phyloP scores from a whole-genome alignment of 2,888 invertebrate species.

The Scrobipalpa costella region DNA sequence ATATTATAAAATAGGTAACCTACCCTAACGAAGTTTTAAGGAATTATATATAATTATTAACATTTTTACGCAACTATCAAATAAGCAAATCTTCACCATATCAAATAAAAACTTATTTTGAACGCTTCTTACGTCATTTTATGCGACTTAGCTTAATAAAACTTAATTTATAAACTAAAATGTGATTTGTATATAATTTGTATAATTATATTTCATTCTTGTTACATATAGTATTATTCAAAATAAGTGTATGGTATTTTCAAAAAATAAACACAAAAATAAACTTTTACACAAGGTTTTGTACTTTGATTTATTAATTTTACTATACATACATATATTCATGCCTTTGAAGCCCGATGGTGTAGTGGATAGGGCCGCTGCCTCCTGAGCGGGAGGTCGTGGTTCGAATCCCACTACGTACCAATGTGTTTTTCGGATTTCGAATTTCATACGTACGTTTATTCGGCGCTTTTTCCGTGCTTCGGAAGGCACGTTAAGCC shows the following conservation, averaged over 20 bases:
- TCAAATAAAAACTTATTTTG: background rate
- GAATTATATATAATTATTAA: background rate
- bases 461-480: too few species aligned
- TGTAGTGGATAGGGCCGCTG: too few species aligned
- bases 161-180: slow-evolving; percentile 17
- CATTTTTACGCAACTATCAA: background rate
- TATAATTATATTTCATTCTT: slow-evolving; percentile 32
- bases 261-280: slow-evolving; percentile 46
- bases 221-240: slow-evolving; percentile 25
- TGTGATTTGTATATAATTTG: slow-evolving; percentile 44
- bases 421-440: background rate
- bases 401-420: too few species aligned
- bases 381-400: too few species aligned
- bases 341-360: too few species aligned
- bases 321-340: too few species aligned
- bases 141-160: slow-evolving; percentile 22
- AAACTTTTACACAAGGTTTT: slow-evolving; percentile 49
- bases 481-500: too few species aligned
- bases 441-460: background rate
- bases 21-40: too few species aligned
- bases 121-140: background rate
- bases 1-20: too few species aligned
- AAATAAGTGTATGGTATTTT: slow-evolving; percentile 43
- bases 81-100: background rate
- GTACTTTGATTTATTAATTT: background rate